Evolutionary conservation across 1,140 invertebrate genomes (phyloP).

Genomic region (Nebria ingens): DNA sequence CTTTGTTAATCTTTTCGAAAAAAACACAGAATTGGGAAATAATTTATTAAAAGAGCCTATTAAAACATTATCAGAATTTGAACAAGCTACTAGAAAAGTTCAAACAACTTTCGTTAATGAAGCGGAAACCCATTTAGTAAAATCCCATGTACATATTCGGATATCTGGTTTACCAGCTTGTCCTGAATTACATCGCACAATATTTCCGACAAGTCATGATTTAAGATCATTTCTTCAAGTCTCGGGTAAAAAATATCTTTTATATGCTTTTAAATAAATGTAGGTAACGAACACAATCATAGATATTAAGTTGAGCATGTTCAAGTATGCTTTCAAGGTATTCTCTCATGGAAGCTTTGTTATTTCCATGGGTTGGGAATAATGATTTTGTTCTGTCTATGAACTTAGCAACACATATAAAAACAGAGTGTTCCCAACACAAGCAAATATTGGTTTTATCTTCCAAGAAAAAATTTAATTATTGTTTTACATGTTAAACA

Average conservation of each 20-base stretch:
- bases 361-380: too few relatives aligned
- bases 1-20: slow-evolving; percentile 52
- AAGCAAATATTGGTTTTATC: too few relatives aligned
- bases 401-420: too few relatives aligned
- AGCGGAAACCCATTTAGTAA: slow-evolving; percentile 37
- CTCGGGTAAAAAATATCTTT: slow-evolving; percentile 36
- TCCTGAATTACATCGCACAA: slow-evolving; percentile 44
- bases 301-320: too few relatives aligned
- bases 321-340: too few relatives aligned
- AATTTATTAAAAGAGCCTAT: slow-evolving; percentile 45
- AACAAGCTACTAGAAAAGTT: slow-evolving; percentile 47
- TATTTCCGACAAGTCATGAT: slow-evolving; percentile 55
- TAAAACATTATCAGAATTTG: slow-evolving; percentile 46
- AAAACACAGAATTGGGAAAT: slow-evolving; percentile 42
- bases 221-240: slow-evolving; percentile 54
- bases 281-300: too few relatives aligned
- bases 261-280: too few relatives aligned
- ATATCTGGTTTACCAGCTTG: slow-evolving; percentile 46
- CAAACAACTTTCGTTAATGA: slow-evolving; percentile 45
- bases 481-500: background rate
- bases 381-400: too few relatives aligned
- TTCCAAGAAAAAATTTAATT: slow-evolving; percentile 7
- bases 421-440: too few relatives aligned
- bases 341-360: too few relatives aligned
- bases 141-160: slow-evolving; percentile 55